These are phyloP conservation scores for Ifrita kowaldi DNA, from an alignment of 2,113 vertebrate genomes.

Conservation along the genomic window DNA sequence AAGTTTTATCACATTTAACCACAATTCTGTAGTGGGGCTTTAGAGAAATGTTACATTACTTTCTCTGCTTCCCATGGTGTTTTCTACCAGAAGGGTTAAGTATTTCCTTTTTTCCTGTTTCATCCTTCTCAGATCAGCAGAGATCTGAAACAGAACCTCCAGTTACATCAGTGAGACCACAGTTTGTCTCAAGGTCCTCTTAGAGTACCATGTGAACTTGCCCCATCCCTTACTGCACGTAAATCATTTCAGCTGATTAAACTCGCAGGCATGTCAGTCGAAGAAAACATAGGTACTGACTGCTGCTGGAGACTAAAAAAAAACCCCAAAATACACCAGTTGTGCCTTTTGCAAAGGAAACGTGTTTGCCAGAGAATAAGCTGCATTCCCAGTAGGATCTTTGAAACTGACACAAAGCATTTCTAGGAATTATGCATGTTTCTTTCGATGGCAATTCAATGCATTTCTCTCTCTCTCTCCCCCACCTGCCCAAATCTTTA, in stretches of 20 bases:
- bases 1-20: background rate
- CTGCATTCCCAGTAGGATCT: conserved; percentile 42
- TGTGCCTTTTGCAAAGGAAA: conserved; percentile 34
- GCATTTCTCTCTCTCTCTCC: background rate
- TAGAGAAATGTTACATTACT: background rate
- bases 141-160: background rate
- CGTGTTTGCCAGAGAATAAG: background rate
- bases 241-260: background rate
- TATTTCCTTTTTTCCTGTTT: background rate
- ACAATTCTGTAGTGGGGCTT: background rate
- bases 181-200: background rate
- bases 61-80: background rate
- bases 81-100: background rate
- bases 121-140: background rate
- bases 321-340: background rate
- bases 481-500: conserved; percentile 36
- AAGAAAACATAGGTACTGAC: background rate
- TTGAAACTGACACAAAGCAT: conserved; percentile 48
- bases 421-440: conserved; percentile 53
- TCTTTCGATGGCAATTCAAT: conserved; percentile 26
- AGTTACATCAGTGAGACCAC: background rate
- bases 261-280: background rate
- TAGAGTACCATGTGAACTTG: background rate
- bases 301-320: background rate
- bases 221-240: background rate